A percentile compares a stretch with the other conserved stretches of the same genome.
Conservation (phyloP, 1,140 invertebrate species). For the Trialeurodes vaporariorum region DNA sequence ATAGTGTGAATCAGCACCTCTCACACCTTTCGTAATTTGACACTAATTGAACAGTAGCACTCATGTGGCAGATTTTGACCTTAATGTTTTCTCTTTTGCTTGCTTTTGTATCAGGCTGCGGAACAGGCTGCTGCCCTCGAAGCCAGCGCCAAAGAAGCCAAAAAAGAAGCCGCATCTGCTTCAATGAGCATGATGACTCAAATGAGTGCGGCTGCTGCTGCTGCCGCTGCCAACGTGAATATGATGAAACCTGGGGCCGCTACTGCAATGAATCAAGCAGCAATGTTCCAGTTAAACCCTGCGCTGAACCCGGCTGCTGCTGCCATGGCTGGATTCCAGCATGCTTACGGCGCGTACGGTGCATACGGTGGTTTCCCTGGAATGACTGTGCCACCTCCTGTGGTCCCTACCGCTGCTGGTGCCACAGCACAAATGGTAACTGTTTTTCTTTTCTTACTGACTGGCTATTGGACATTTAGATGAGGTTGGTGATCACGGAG, state of each 20-base stretch:
- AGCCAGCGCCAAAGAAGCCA: conserved; percentile 4
- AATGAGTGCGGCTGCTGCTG: conserved; percentile 11
- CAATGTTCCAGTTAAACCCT: conserved; percentile 4
- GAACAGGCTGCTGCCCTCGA: not conserved
- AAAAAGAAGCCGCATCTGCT: conserved; percentile 7
- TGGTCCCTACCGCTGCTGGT: too few species aligned
- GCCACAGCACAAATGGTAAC: too few species aligned
- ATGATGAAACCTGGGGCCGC: not conserved
- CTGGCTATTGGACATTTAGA: too few species aligned
- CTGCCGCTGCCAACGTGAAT: conserved; percentile 2
- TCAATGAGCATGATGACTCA: not conserved
- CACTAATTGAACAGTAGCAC: too few species aligned
- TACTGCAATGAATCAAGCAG: not conserved
- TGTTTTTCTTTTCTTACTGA: too few species aligned
- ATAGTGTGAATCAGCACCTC: too few species aligned
- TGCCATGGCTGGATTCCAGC: not conserved
- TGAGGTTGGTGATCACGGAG: too few species aligned
- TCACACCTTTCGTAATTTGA: too few species aligned
- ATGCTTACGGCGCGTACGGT: not conserved
- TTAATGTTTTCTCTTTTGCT: too few species aligned
- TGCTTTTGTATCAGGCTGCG: not conserved
- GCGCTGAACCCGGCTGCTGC: not conserved
- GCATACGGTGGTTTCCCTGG: not conserved
- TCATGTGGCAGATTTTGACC: too few species aligned
- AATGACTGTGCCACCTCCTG: not conserved